Conservation (phyloP, 2,113 vertebrate genomes). For the Amazona guildingii region DNA sequence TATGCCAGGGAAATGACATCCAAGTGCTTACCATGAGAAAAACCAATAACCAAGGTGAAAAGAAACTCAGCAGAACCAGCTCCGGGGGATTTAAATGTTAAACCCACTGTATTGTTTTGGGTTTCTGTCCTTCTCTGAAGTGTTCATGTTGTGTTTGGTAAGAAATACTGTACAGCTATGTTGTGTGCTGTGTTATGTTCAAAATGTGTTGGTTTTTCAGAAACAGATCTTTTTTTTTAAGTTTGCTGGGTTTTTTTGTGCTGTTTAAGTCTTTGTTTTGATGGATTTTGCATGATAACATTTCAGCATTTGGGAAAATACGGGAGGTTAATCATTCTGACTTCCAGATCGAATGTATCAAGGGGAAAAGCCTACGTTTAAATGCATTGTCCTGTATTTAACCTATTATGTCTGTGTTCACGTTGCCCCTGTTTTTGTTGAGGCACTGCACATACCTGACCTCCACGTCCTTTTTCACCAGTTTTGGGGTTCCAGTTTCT, state of each 20-base stretch:
- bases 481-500: not conserved
- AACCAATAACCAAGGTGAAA: not conserved
- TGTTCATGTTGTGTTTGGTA: not conserved
- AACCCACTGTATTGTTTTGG: not conserved
- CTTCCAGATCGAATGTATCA: not conserved
- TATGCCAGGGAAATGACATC: not conserved
- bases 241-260: not conserved
- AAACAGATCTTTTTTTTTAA: not conserved
- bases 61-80: not conserved
- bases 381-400: slow-evolving; percentile 65
- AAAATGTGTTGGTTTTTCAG: not conserved
- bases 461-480: not conserved
- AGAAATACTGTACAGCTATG: not conserved
- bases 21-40: not conserved
- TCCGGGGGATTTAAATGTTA: slow-evolving; percentile 47
- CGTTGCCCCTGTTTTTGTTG: not conserved
- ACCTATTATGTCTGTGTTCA: slow-evolving; percentile 53
- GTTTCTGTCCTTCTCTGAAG: not conserved
- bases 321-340: not conserved
- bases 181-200: not conserved
- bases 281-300: slow-evolving; percentile 18
- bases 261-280: not conserved
- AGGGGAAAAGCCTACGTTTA: slow-evolving; percentile 22
- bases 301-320: not conserved
- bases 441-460: slow-evolving; percentile 58